Base-by-base conservation (phyloP, 1,140 invertebrate species). In the Euglossa dilemma region DNA sequence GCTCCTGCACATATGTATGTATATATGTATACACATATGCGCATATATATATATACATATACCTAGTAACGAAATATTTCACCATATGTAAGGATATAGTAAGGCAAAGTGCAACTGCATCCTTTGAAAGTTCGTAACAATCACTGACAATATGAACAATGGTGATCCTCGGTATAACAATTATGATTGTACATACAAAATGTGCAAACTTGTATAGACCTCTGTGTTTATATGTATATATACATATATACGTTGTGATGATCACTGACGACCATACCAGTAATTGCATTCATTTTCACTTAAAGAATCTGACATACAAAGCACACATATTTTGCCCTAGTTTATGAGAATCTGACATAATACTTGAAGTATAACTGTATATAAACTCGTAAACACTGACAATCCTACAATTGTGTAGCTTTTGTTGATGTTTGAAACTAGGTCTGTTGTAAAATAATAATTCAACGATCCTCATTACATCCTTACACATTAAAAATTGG, bases 81-180 rank as follows among this genome's bases (percentile, higher is more conserved):
- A 92, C 86, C 75, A 87, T 85, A 87, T 91, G 90, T 93, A 93
- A 93, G 91, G 90, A 93, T 92, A 90, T 91, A 91, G 75, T 87
- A 89, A 89, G 88, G 87, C 86, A 79, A 67, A 76, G 69, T 83
- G 83, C 70, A 84, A 52, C 56, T 66, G 67, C 63, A 54, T 83
- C 59, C 45, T 75, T 83, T 54, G 52, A 18, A 78, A 69, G 61
- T 79, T 28, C 69, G 43, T 84, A 89, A 83, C 77, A 79, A 77
- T 84, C 76, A 52, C 50, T 83, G 80, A 84, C 25, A 79, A 78
- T 89, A 86, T 89, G 87, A 89, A 89, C 87, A 84, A 84, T 80
- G 74, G 56, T 82, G 84, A 86, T 36, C 61, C 54, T 54, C 59
- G 59, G 74, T 73, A 47, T 80, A 89, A 89, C 79, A 87, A 89